Evolutionary conservation across 2,113 vertebrate genomes (phyloP).

Genomic region (Platichthys flesus): DNA sequence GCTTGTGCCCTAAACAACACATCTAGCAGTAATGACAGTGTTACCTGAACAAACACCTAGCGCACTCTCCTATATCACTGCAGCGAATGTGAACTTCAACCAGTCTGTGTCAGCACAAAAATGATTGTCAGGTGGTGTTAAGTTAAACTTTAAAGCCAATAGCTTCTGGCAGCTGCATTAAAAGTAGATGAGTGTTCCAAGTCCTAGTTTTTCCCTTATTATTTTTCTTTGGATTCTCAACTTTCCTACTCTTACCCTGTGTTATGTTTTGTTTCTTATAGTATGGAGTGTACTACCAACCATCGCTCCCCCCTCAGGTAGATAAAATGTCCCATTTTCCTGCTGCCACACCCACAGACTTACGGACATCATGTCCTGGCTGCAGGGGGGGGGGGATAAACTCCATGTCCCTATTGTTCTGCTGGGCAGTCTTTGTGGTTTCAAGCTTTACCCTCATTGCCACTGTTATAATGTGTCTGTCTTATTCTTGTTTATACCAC

Average conservation of each 20-base stretch:
- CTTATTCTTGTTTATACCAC: slow-evolving; percentile 1
- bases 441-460: not conserved
- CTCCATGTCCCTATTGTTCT: not conserved
- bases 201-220: slow-evolving; percentile 1
- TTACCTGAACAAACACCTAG: slow-evolving; percentile 12
- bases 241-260: slow-evolving; percentile 64
- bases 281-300: slow-evolving; percentile 80
- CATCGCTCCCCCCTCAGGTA: slow-evolving; percentile 79
- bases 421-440: not conserved
- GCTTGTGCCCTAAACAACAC: not conserved
- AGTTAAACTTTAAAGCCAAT: slow-evolving; percentile 15
- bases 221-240: slow-evolving; percentile 23
- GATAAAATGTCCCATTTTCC: slow-evolving; percentile 70
- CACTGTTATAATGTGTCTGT: not conserved
- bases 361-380: slow-evolving; percentile 17
- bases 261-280: slow-evolving; percentile 80
- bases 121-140: slow-evolving; percentile 9
- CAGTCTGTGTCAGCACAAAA: slow-evolving; percentile 25
- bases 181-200: not conserved
- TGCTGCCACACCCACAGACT: slow-evolving; percentile 26
- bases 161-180: not conserved
- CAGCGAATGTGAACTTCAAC: slow-evolving; percentile 27
- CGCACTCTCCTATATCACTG: slow-evolving; percentile 7
- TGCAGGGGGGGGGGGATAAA: not conserved
- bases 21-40: not conserved